Evolutionary conservation across 2,888 invertebrate species (phyloP), one percentile per base, ranked within the genome.

Genomic region (Mantis religiosa): DNA sequence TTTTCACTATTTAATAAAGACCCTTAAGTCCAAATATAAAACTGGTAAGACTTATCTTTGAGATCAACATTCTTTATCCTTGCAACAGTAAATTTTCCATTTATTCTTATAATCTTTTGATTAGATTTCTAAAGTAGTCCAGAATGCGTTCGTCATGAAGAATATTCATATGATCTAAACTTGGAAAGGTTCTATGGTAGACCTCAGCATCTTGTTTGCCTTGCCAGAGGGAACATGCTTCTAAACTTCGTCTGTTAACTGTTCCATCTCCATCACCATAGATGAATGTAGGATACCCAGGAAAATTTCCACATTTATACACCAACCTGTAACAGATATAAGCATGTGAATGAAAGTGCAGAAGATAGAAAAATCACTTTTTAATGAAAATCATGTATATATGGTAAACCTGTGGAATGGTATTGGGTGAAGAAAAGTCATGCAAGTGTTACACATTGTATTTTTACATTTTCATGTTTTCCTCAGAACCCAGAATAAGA

Each of bases 201-300:
- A 98, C 94, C 91, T 94, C 93, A 91, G 95, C 95, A 92, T 95
- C 94, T 91, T 97, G 96, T 89, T 95, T 92, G 0, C 92, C 93
- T 71, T 93, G 92, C 99, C 99, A 99, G 90, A 95, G 94, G 87
- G 95, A 93, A 93, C 99, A 99, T 2, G 97, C 98, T 91, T 95
- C 94, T 28, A 99, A 94, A 89, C 99, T 99, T 90, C 98, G 95
- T 90, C 95, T 92, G 94, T 99, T 99, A 0, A 99, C 99, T 0
- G 99, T 99, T 25, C 99, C 99, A 94, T 99, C 99, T 1, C 99
- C 99, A 92, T 98, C 96, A 6, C 99, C 99, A 91, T 94, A 93
- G 14, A 94, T 92, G 87, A 97, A 94, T 30, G 94, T 93, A 0
- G 98, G 98, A 91, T 95, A 95, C n/a, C 96, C 96, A 90, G 97